Base-by-base conservation (phyloP, 2,797 vertebrate species). In the Scolopax bukidnonensis region DNA sequence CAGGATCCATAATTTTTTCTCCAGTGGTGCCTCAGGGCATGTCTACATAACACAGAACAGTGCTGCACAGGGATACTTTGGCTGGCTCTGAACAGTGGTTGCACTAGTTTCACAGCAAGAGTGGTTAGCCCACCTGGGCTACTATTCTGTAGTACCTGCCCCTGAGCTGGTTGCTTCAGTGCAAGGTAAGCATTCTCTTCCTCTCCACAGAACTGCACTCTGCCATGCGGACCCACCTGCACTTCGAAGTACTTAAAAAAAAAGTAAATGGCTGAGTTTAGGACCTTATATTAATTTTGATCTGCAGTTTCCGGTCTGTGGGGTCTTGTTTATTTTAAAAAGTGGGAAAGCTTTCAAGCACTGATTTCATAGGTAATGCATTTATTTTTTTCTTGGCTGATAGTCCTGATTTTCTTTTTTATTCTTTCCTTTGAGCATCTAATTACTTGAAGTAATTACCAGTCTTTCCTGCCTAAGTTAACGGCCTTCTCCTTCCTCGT, bases 381-480 rank as follows among this genome's bases (percentile, higher is more conserved):
- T 84, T 90, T 56, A 27, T 79, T 82, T 83, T 84, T 84, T 76
- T 54, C 59, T 85, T 94, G 78, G 73, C 61, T 87, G 45, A 60
- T 74, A 75, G 27, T 92, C 43, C 9, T 4, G 9, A 70, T 90
- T 91, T 91, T 92, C 23, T 36, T 64, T 93, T 85, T 87, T 82
- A 56, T 78, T 71, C 61, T 84, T 91, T 85, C 76, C 56, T 95
- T 86, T 93, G 43, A 87, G 53, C 67, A 57, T 90, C 87, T 90
- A 83, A 36, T 36, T 36, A 78, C 41, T 68, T 84, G 43, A 93
- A 94, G 64, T 88, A 96, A 97, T 96, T 89, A 82, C 67, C 33
- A 78, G 0, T 80, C 60, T 87, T 96, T 95, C 94, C 88, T 91
- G 85, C 45, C 54, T 89, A 68, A 78, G 82, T 90, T 96, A 94